Evolutionary conservation across 2,113 vertebrate species (phyloP).

Genomic region (Corydoras maculifer): DNA sequence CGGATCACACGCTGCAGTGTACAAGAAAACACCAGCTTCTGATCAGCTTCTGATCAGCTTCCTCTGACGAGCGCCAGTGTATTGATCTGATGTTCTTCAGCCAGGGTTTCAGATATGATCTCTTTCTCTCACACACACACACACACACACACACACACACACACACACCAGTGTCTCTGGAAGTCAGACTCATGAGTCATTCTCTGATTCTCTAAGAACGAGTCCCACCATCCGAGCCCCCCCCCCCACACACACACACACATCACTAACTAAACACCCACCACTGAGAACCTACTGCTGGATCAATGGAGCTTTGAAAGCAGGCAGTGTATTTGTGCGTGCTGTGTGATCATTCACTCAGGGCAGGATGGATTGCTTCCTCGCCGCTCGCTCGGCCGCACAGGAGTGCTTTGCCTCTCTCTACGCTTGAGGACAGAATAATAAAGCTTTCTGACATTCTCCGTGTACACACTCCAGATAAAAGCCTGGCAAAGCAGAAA

Average conservation of each 20-base stretch:
- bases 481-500: constrained; percentile 9
- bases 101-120: neutral
- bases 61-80: neutral
- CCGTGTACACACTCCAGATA: neutral
- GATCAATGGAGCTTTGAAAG: constrained; percentile 30
- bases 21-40: neutral
- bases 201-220: neutral
- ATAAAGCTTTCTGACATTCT: constrained; percentile 13
- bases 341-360: constrained; percentile 43
- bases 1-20: neutral
- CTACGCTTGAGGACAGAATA: constrained; percentile 18
- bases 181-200: constrained; percentile 16
- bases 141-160: neutral
- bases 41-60: neutral
- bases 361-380: constrained; percentile 26
- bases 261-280: constrained; percentile 14
- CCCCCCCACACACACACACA: too few species aligned
- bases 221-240: neutral
- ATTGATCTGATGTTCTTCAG: constrained; percentile 28
- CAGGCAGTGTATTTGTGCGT: constrained; percentile 21
- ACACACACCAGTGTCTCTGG: neutral
- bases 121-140: neutral
- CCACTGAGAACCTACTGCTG: constrained; percentile 25
- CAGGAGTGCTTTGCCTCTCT: constrained; percentile 5
- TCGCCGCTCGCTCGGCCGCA: constrained; percentile 13